A percentile compares a stretch with the other conserved stretches of the same genome.
Evolutionary conservation across 2,888 invertebrate species (phyloP).

Genomic region (Furcula furcula): DNA sequence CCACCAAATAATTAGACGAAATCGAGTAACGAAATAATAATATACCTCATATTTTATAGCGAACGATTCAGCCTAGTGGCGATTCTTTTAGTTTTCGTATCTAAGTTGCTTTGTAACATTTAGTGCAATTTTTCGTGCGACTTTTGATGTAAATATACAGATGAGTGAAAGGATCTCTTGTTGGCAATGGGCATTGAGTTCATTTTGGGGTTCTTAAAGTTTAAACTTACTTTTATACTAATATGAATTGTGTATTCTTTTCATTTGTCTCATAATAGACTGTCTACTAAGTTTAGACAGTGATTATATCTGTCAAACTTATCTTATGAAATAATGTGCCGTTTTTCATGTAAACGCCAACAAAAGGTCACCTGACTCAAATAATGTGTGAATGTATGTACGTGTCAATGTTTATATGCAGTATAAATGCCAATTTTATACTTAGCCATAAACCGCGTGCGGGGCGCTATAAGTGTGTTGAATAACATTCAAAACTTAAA

Average conservation of each 20-base stretch:
- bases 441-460: constrained; percentile 50
- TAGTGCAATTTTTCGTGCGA: constrained; percentile 30
- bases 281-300: too few species aligned
- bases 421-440: constrained; percentile 41
- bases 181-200: too few species aligned
- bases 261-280: too few species aligned
- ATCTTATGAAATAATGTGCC: too few species aligned
- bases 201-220: too few species aligned
- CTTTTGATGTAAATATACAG: constrained; percentile 23
- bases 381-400: constrained; percentile 20
- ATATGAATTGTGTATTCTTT: too few species aligned
- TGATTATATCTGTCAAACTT: too few species aligned
- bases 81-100: constrained; percentile 28
- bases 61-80: constrained; percentile 52
- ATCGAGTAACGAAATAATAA: constrained; percentile 42
- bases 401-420: constrained; percentile 34
- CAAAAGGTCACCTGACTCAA: neutral
- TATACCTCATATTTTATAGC: constrained; percentile 78
- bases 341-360: too few species aligned
- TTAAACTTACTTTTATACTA: too few species aligned
- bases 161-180: too few species aligned
- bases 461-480: constrained; percentile 45
- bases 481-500: too few species aligned
- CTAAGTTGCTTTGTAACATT: constrained; percentile 36
- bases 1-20: constrained; percentile 42